A percentile compares a stretch with the other conserved stretches of the same genome.
phyloP scores from a whole-genome alignment of 2,113 vertebrate genomes.

The Piprites chloris region DNA sequence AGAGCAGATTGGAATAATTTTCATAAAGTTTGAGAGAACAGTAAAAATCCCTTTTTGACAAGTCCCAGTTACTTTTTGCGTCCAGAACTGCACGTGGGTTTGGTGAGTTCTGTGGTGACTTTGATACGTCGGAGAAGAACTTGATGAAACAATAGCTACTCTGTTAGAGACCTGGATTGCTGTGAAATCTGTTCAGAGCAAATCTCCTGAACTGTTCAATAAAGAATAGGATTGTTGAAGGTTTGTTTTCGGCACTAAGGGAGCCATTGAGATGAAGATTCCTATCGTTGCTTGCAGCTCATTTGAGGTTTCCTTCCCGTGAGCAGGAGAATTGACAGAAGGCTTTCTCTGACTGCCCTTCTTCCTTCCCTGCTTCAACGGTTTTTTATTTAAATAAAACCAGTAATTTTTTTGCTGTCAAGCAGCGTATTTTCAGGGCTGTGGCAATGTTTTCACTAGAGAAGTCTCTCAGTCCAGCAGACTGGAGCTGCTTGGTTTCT shows the following conservation, averaged over 20 bases:
- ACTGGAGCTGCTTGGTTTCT: background rate
- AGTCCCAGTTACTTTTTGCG: background rate
- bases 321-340: background rate
- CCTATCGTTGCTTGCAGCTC: background rate
- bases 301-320: background rate
- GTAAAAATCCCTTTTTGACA: conserved; percentile 5
- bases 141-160: conserved; percentile 34
- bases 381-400: background rate
- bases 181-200: conserved; percentile 26
- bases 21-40: background rate
- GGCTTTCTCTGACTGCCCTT: background rate
- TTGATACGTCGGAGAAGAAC: conserved; percentile 29
- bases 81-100: background rate
- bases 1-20: background rate
- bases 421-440: background rate
- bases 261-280: conserved; percentile 28
- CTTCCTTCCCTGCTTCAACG: background rate
- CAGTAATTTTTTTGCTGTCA: background rate
- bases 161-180: conserved; percentile 50
- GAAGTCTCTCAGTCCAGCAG: background rate
- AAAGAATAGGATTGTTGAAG: conserved; percentile 34
- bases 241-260: conserved; percentile 7
- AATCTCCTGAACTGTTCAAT: conserved; percentile 36
- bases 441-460: background rate
- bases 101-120: background rate